phyloP scores from a whole-genome alignment of 2,797 vertebrate species.

The Odontamblyopus lacepedii region DNA sequence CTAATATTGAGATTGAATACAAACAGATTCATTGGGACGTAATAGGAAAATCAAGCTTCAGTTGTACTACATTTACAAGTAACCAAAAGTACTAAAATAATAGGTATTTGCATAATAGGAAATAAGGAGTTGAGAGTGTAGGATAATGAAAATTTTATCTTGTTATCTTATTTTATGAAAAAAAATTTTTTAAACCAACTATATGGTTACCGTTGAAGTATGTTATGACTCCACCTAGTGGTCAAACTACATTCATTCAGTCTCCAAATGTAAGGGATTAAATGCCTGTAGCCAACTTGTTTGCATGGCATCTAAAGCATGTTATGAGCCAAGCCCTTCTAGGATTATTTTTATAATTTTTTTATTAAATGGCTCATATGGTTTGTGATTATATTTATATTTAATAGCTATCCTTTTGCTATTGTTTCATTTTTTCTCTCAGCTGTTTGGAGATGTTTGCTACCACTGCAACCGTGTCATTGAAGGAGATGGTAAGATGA shows the following conservation, averaged over 20 bases:
- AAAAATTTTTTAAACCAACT: not conserved
- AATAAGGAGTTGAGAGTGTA: too few species aligned
- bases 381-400: not conserved
- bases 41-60: too few species aligned
- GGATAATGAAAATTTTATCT: too few species aligned
- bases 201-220: not conserved
- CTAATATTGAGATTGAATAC: too few species aligned
- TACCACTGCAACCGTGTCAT: constrained; percentile 99
- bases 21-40: too few species aligned
- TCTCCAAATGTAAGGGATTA: constrained; percentile 2
- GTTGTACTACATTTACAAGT: too few species aligned
- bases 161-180: not conserved
- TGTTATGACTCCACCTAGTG: constrained; percentile 36
- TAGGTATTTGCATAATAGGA: too few species aligned
- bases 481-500: constrained; percentile 93
- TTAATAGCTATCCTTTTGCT: constrained; percentile 18
- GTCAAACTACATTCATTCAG: not conserved
- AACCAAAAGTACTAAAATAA: too few species aligned
- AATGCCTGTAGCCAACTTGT: constrained; percentile 8
- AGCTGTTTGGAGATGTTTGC: constrained; percentile 97
- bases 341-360: not conserved
- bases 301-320: constrained; percentile 35
- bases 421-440: constrained; percentile 23
- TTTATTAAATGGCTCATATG: constrained; percentile 2
- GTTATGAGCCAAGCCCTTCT: constrained; percentile 1